Evolutionary conservation across 2,797 vertebrate species (phyloP).

Genomic region (Jordanella pulchra): DNA sequence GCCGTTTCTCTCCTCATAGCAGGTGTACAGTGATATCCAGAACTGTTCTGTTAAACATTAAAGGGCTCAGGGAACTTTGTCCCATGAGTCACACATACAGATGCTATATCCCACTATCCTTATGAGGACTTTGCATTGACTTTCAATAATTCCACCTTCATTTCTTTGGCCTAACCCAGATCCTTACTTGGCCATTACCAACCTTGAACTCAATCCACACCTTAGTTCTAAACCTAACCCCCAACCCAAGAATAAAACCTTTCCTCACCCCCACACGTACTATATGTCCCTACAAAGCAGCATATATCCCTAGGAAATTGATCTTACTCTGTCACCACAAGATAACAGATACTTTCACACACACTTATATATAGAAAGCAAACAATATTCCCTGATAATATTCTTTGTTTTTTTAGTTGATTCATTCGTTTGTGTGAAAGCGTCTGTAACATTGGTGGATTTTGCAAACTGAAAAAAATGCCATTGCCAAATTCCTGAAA

Average conservation of each 20-base stretch:
- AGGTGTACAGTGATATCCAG: constrained; percentile 38
- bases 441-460: not conserved
- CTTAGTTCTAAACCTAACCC: too few relatives aligned
- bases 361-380: constrained; percentile 47
- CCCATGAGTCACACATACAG: constrained; percentile 37
- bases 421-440: not conserved
- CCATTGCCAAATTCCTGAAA: not conserved
- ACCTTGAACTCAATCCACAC: too few relatives aligned
- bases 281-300: too few relatives aligned
- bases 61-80: constrained; percentile 63
- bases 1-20: constrained; percentile 14
- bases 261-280: too few relatives aligned
- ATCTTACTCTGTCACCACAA: too few relatives aligned
- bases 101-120: too few relatives aligned
- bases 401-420: not conserved
- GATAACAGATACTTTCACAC: constrained; percentile 27
- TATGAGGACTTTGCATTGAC: too few relatives aligned
- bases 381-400: constrained; percentile 48
- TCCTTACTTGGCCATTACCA: too few relatives aligned
- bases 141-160: too few relatives aligned
- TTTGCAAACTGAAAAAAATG: not conserved
- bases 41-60: constrained; percentile 78
- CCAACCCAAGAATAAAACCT: too few relatives aligned
- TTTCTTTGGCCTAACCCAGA: too few relatives aligned
- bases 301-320: too few relatives aligned